Conservation (phyloP, 2,113 vertebrate genomes). For the Ploceus nigricollis region DNA sequence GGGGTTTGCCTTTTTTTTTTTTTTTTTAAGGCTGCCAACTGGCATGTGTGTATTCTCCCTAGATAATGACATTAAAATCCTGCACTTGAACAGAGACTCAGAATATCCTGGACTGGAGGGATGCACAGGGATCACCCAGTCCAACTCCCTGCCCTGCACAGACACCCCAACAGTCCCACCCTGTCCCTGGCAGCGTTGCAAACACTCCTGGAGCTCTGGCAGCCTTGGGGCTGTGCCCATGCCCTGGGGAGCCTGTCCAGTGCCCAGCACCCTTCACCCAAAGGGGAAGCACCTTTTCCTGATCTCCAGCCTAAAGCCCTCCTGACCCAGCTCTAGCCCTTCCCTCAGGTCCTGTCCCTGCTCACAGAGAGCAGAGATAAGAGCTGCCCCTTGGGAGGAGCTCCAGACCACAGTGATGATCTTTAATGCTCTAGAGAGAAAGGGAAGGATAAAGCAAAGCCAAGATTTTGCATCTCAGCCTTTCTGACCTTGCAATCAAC, state of each 20-base stretch:
- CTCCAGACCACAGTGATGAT: neutral
- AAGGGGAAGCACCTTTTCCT: neutral
- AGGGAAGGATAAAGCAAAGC: neutral
- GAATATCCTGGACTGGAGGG: neutral
- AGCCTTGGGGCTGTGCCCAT: neutral
- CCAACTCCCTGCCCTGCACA: neutral
- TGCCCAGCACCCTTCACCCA: neutral
- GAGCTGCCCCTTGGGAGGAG: neutral
- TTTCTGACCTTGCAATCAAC: neutral
- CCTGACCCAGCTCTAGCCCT: neutral
- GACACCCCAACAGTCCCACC: neutral
- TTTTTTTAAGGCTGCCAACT: neutral
- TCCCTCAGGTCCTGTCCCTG: neutral
- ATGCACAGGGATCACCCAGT: neutral
- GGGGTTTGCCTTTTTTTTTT: neutral
- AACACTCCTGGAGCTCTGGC: neutral
- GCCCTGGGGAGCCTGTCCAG: neutral
- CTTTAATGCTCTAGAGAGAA: neutral
- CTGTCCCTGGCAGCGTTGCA: accelerated
- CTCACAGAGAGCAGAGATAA: neutral
- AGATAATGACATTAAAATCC: neutral
- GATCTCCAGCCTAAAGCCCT: neutral
- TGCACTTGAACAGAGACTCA: neutral
- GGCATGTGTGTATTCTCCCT: neutral
- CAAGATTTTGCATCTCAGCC: neutral